Evolutionary conservation across 2,888 invertebrate genomes (phyloP), one percentile per base, ranked within the genome.

Genomic region (Melieria crassipennis): DNA sequence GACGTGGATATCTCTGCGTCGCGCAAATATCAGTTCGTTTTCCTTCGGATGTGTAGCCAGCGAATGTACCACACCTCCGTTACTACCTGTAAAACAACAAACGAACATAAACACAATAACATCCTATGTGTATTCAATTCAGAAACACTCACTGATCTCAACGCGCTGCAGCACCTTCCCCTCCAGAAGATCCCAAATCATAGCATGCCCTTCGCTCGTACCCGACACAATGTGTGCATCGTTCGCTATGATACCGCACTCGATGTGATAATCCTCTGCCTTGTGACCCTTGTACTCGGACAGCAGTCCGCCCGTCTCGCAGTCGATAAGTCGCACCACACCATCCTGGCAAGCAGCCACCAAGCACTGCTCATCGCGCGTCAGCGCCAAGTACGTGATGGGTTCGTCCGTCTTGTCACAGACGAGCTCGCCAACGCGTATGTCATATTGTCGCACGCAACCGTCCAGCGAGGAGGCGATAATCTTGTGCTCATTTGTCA

Each of bases 341-440:
- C 91, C 93, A 85, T 98, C 96, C 6, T 94, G 91, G 78, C 96
- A 94, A 78, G 96, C 94, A 1, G 92, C 90, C 16, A 99, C 88
- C 73, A 95, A 89, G 83, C 99, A 99, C 52, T 98, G 98, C 0
- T 94, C 95, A 85, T 99, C 99, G 78, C 93, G 91, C 0, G 98
- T 97, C 78, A 98, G 91, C 74, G 90, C 91, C 1, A 94, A 93
- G 82, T 91, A 94, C 0, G 96, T 96, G 4, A 84, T 74, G 4
- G 97, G 89, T 75, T 92, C 93, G 76, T 96, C 96, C 65, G 97
- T 89, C 83, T 92, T 94, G 87, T 99, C 98, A 1, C 92, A 90
- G 69, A 90, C 89, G 84, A 98, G 88, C 83, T 92, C 91, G 0
- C 97, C 98, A 76, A 92, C 91, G 67, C 99, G 88, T 63, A 99